phyloP scores from a whole-genome alignment of 35 echinoderm and acorn worm genomes.

The Ophioderma brevispina region DNA sequence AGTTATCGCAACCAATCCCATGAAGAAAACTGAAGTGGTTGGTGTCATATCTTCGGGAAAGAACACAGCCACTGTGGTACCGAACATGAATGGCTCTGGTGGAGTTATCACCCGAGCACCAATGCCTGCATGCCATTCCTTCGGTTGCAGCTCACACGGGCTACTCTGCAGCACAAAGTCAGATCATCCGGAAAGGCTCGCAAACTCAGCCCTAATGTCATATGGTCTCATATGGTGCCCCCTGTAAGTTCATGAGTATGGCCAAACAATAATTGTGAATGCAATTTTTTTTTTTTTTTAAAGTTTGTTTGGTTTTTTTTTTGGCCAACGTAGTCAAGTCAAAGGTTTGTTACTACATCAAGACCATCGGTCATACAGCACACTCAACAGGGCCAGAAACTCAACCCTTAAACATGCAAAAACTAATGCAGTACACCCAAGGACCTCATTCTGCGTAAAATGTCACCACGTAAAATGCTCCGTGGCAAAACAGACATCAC shows the following conservation, averaged over 20 bases:
- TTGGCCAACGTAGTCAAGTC: background rate
- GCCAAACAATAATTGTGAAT: background rate
- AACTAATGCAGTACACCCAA: constrained; percentile 66
- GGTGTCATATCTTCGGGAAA: background rate
- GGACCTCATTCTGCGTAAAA: constrained; percentile 77
- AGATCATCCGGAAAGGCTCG: background rate
- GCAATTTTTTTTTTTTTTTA: too few species aligned
- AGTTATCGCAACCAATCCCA: background rate
- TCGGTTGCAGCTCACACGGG: background rate
- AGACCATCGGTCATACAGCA: constrained; percentile 96
- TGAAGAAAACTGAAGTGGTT: background rate
- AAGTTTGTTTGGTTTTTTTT: too few species aligned
- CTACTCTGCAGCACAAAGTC: background rate
- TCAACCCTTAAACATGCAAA: constrained; percentile 8
- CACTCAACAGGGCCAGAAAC: constrained; percentile 59
- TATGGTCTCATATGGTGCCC: background rate
- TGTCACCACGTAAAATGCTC: constrained; percentile 18
- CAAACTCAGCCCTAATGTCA: too few species aligned
- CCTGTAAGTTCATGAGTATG: too few species aligned
- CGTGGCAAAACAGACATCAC: too few species aligned
- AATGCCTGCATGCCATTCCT: background rate
- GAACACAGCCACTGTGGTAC: background rate
- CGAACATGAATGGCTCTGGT: background rate
- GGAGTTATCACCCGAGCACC: background rate
- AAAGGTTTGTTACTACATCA: background rate